phyloP scores from a whole-genome alignment of 2,113 vertebrate genomes.

The Forbesichthys agassizii region DNA sequence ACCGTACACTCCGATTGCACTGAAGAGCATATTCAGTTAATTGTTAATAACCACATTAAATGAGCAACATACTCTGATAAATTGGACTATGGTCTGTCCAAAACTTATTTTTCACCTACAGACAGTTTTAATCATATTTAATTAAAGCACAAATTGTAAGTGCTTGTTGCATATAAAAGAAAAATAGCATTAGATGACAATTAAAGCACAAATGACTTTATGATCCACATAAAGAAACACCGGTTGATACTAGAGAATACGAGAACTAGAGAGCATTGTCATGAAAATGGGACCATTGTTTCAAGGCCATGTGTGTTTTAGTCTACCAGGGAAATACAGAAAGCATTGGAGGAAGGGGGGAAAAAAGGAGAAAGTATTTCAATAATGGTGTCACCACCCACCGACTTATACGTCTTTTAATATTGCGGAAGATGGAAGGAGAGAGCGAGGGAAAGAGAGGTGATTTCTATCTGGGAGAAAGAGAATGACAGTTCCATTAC shows the following conservation, averaged over 20 bases:
- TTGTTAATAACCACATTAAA: no score
- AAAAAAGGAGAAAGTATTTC: constrained; percentile 43
- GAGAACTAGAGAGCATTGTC: neutral
- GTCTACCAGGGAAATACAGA: constrained; percentile 36
- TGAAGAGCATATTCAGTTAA: no score
- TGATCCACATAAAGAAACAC: constrained; percentile 2
- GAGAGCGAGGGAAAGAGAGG: constrained; percentile 35
- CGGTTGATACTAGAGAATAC: neutral
- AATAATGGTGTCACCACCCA: constrained; percentile 56
- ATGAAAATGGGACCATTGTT: constrained; percentile 13
- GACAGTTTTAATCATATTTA: no score
- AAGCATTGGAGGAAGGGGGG: constrained; percentile 15
- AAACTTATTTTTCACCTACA: no score
- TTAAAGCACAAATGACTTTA: neutral
- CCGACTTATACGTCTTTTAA: constrained; percentile 69
- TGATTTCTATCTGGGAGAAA: constrained; percentile 70
- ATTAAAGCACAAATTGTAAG: no score
- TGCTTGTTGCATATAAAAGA: no score
- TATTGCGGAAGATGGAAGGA: constrained; percentile 53
- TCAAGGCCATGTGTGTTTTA: constrained; percentile 14
- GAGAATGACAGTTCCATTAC: constrained; percentile 80
- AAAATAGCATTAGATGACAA: no score
- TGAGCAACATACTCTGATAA: no score
- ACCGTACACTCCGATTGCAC: no score
- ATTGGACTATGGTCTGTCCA: no score